Conservation (phyloP, 1,140 invertebrate species). For the Choristoneura fumiferana region DNA sequence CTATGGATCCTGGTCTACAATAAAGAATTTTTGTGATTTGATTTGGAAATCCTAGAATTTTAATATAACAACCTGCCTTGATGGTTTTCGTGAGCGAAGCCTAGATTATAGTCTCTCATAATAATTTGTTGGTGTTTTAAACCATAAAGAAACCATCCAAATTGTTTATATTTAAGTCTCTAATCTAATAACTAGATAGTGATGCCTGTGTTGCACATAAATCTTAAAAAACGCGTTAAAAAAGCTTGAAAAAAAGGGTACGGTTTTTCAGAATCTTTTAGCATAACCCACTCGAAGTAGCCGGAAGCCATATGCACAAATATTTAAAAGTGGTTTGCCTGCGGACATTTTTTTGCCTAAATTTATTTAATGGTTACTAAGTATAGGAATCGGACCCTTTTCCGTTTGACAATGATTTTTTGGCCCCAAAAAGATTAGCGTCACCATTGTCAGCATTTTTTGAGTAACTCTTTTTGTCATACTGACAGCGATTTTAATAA, state of each 20-base stretch:
- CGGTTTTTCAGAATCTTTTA: conserved; percentile 52
- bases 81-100: too few species aligned
- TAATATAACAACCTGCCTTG: too few species aligned
- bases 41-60: too few species aligned
- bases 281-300: conserved; percentile 73
- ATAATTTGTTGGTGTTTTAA: too few species aligned
- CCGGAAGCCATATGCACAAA: conserved; percentile 76
- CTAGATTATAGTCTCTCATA: too few species aligned
- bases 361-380: conserved; percentile 76
- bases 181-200: background rate
- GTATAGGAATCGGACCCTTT: conserved; percentile 63
- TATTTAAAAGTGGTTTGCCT: conserved; percentile 71
- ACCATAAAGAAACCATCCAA: too few species aligned
- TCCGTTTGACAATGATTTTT: conserved; percentile 55
- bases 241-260: conserved; percentile 42
- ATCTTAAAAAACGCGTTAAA: conserved; percentile 52
- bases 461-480: conserved; percentile 47
- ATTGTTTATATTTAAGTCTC: background rate
- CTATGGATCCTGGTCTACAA: too few species aligned
- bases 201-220: background rate
- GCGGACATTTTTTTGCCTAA: conserved; percentile 57
- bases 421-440: conserved; percentile 64
- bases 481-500: conserved; percentile 62
- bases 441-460: conserved; percentile 63
- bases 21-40: too few species aligned